phyloP scores from a whole-genome alignment of 1,140 invertebrate genomes.

The Euglossa dilemma region DNA sequence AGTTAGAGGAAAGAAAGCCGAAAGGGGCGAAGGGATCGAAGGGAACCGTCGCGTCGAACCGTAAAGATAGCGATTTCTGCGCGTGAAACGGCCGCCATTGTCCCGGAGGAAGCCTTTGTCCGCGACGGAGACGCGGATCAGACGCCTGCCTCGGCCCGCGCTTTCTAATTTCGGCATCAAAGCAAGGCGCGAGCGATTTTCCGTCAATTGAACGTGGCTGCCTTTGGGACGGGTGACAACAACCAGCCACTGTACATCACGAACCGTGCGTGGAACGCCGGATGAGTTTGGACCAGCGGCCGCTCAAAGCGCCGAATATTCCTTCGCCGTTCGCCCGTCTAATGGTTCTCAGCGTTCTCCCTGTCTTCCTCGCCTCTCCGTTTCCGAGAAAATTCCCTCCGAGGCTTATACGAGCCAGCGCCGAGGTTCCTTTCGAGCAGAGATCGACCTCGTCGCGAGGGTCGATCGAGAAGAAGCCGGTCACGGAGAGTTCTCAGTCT shows the following conservation, averaged over 20 bases:
- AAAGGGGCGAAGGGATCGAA: not conserved
- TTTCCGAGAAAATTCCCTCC: conserved; percentile 35
- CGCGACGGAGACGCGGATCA: not conserved
- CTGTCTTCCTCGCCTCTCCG: not conserved
- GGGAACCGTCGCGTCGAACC: not conserved
- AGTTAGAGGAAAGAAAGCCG: accelerated
- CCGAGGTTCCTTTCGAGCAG: not conserved
- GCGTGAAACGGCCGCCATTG: not conserved
- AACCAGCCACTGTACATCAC: conserved; percentile 62
- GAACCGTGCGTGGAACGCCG: conserved; percentile 67
- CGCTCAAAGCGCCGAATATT: conserved; percentile 72
- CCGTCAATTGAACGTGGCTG: conserved; percentile 71
- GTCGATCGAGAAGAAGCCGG: conserved; percentile 36
- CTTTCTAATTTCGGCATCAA: conserved; percentile 81
- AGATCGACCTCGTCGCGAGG: conserved; percentile 14
- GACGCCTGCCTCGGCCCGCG: not conserved
- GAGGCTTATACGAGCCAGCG: not conserved
- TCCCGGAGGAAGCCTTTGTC: not conserved
- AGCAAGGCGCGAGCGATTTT: conserved; percentile 75
- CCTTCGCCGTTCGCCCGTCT: conserved; percentile 71
- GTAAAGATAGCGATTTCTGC: not conserved
- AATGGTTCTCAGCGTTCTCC: conserved; percentile 66
- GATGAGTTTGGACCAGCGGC: conserved; percentile 29
- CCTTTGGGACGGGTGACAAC: conserved; percentile 63
- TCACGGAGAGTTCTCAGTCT: no score